Conservation (phyloP, 2,888 invertebrate genomes). For the Eulithis testata region DNA sequence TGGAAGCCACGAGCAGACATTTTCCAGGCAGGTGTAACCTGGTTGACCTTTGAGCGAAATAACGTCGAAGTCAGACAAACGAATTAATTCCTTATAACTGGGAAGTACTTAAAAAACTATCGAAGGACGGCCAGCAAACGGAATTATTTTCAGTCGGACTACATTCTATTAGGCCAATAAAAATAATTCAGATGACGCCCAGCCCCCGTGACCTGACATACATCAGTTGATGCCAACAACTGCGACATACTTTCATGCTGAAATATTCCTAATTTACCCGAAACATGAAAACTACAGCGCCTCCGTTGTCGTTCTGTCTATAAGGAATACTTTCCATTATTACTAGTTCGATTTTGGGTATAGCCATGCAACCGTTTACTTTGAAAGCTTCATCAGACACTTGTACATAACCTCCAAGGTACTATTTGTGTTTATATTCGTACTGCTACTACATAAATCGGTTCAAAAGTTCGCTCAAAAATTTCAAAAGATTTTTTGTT, state of each 20-base stretch:
- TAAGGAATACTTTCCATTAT: neutral
- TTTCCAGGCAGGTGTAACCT: conserved; percentile 7
- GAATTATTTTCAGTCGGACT: conserved; percentile 47
- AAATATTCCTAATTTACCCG: conserved; percentile 57
- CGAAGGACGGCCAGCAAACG: conserved; percentile 5
- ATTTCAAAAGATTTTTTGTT: too few relatives aligned
- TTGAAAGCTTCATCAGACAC: too few relatives aligned
- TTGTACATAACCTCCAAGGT: too few relatives aligned
- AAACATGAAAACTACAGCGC: conserved; percentile 33
- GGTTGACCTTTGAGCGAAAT: conserved; percentile 10
- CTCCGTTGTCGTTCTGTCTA: neutral
- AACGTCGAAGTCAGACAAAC: neutral
- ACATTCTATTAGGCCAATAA: conserved; percentile 63
- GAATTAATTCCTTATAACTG: conserved; percentile 2
- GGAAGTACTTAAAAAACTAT: neutral
- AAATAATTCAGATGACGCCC: conserved; percentile 70
- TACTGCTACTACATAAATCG: too few relatives aligned
- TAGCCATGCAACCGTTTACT: too few relatives aligned
- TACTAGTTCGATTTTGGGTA: too few relatives aligned
- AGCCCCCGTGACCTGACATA: conserved; percentile 70
- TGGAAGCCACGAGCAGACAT: neutral
- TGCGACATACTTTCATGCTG: conserved; percentile 67
- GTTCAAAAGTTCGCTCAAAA: too few relatives aligned
- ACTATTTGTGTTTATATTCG: too few relatives aligned
- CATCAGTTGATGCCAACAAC: conserved; percentile 67